Evolutionary conservation across 23 tunicate species (phyloP).

Genomic region (Corella eumyota): DNA sequence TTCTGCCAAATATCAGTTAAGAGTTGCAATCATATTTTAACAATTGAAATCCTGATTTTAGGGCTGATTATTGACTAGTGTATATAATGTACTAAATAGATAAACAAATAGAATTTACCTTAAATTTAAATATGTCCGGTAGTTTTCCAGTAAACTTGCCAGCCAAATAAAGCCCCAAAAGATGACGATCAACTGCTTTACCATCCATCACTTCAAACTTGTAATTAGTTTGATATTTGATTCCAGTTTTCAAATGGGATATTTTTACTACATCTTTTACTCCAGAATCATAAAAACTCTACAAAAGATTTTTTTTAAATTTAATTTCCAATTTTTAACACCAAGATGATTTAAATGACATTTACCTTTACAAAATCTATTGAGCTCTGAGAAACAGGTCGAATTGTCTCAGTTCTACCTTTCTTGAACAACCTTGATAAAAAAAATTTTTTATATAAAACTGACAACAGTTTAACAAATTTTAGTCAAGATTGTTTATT

Average conservation of each 20-base stretch:
- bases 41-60: no score
- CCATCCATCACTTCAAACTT: slow-evolving; percentile 85
- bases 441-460: background rate
- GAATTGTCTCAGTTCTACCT: slow-evolving; percentile 85
- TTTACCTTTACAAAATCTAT: slow-evolving; percentile 69
- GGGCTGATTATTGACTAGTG: no score
- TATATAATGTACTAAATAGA: no score
- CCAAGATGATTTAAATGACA: background rate
- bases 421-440: slow-evolving; percentile 50
- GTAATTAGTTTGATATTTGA: slow-evolving; percentile 56
- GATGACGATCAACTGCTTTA: slow-evolving; percentile 71
- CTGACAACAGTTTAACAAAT: background rate
- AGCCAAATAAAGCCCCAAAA: slow-evolving; percentile 73
- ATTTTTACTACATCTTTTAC: slow-evolving; percentile 16
- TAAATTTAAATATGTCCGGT: slow-evolving; percentile 55
- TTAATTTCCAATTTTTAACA: background rate
- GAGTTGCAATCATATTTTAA: background rate
- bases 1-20: background rate
- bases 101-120: slow-evolving; percentile 12
- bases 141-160: slow-evolving; percentile 48
- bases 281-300: slow-evolving; percentile 68
- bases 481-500: background rate
- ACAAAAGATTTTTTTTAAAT: background rate
- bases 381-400: slow-evolving; percentile 77
- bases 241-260: slow-evolving; percentile 39